These are phyloP conservation scores for Nephrotoma flavescens DNA, from an alignment of 2,888 invertebrate genomes.

Conservation along the genomic window DNA sequence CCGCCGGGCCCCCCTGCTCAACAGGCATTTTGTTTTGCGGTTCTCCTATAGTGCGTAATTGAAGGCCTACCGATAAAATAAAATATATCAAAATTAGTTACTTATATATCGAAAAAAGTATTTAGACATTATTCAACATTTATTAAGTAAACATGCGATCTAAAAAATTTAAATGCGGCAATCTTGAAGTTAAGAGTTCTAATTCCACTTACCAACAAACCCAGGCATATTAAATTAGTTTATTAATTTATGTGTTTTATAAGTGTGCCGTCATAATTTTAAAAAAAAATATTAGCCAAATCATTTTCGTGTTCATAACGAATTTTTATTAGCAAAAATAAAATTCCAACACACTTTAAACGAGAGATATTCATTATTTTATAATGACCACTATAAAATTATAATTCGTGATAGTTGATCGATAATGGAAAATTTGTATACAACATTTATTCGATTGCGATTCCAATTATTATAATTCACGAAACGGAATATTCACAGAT, in stretches of 20 bases:
- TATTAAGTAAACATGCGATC: not conserved
- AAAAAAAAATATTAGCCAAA: not conserved
- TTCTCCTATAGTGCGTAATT: slow-evolving; percentile 74
- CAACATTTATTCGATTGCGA: not conserved
- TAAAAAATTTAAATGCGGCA: not conserved
- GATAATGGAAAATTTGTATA: not conserved
- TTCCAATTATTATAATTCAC: not conserved
- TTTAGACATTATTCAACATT: too few species aligned
- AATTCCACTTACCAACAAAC: not conserved
- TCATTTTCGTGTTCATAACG: not conserved
- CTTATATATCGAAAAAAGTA: not conserved
- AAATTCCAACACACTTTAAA: not conserved
- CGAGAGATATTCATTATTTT: not conserved
- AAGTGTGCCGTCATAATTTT: not conserved
- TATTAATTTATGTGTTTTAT: not conserved
- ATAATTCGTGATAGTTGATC: not conserved
- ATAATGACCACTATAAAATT: not conserved
- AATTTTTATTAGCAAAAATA: not conserved
- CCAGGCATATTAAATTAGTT: not conserved
- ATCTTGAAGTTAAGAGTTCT: not conserved
- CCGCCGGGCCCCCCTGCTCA: slow-evolving; percentile 48
- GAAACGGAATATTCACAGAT: not conserved
- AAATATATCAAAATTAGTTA: slow-evolving; percentile 15
- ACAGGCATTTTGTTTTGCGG: slow-evolving; percentile 48
- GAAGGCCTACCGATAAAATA: slow-evolving; percentile 53